Evolutionary conservation across 2,113 vertebrate species (phyloP).

Genomic region (Pholis gunnellus): DNA sequence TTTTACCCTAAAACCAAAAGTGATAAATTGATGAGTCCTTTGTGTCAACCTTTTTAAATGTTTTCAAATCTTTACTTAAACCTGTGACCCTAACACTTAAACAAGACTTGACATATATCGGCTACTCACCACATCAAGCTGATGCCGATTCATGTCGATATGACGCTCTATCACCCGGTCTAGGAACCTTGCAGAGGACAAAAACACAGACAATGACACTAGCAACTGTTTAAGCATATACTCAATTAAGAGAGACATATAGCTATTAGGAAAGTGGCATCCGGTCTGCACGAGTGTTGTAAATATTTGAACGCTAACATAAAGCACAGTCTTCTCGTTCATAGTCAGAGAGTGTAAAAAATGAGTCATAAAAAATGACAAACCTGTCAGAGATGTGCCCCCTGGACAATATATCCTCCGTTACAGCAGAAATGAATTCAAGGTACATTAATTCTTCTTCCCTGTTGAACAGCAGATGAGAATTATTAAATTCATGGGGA

Average conservation of each 20-base stretch:
- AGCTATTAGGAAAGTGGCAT: background rate
- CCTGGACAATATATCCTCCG: constrained; percentile 92
- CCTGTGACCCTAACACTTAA: background rate
- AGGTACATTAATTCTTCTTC: constrained; percentile 93
- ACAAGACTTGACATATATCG: background rate
- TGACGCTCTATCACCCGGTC: constrained; percentile 79
- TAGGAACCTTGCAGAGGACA: constrained; percentile 73
- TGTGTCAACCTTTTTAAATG: background rate
- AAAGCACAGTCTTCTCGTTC: background rate
- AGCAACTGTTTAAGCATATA: background rate
- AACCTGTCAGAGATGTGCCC: constrained; percentile 93
- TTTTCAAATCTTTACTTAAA: background rate
- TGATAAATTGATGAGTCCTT: background rate
- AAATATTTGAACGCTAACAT: background rate
- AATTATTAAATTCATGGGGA: constrained; percentile 4
- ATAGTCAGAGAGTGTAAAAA: background rate
- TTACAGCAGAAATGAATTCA: constrained; percentile 92
- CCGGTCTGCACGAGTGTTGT: background rate
- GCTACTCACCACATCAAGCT: constrained; percentile 78
- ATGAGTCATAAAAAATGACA: background rate
- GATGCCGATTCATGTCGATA: constrained; percentile 82
- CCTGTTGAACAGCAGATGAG: constrained; percentile 78
- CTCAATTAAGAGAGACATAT: background rate
- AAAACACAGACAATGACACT: constrained; percentile 2
- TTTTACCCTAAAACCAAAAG: constrained; percentile 80